These are phyloP conservation scores for Bombus impatiens DNA, from an alignment of 1,140 invertebrate genomes.

Conservation along the genomic window DNA sequence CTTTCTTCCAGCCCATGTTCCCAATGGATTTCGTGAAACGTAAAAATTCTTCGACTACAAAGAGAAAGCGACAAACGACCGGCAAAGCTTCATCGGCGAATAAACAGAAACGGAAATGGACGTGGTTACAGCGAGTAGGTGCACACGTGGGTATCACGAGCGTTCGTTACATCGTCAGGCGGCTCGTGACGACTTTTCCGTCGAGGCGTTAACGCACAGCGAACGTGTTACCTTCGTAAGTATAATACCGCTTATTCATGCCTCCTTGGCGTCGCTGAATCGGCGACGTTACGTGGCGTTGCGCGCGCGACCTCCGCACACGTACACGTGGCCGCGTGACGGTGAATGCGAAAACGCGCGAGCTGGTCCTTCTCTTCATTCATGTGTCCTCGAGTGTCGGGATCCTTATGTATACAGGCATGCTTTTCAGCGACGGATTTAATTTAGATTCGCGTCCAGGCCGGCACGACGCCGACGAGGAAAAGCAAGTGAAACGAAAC, in stretches of 20 bases:
- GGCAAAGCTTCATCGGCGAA: not conserved
- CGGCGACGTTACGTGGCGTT: not conserved
- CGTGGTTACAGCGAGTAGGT: not conserved
- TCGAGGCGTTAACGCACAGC: conserved; percentile 4
- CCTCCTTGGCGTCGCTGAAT: conserved; percentile 40
- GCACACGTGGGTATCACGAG: not conserved
- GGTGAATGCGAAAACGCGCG: conserved; percentile 36
- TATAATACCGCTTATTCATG: conserved; percentile 45
- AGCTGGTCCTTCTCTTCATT: conserved; percentile 37
- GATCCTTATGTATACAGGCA: conserved; percentile 32
- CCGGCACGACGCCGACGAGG: not conserved
- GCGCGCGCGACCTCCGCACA: not conserved
- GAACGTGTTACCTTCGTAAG: conserved; percentile 32
- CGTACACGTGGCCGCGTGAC: not conserved
- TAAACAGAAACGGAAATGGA: conserved; percentile 5
- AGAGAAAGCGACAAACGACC: not conserved
- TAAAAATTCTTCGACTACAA: not conserved
- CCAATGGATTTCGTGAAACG: not conserved
- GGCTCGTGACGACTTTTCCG: conserved; percentile 13
- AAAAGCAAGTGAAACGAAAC: conserved; percentile 34
- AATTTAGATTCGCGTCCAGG: conserved; percentile 37
- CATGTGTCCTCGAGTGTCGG: conserved; percentile 33
- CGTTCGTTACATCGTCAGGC: not conserved
- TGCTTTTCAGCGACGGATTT: conserved; percentile 52
- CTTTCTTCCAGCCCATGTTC: not conserved